phyloP scores from a whole-genome alignment of 1,140 invertebrate genomes.

The Gryon sp. region DNA sequence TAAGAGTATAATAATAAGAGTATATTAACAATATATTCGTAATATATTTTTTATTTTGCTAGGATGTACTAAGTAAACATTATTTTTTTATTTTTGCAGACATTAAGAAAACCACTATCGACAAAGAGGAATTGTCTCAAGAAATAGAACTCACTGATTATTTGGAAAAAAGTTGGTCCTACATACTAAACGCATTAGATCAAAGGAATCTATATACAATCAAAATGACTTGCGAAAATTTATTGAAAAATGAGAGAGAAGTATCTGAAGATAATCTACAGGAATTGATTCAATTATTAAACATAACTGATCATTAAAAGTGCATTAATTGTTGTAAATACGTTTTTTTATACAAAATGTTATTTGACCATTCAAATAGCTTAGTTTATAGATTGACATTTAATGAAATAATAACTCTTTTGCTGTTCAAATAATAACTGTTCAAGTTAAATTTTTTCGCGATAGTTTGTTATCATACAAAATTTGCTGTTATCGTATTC shows the following conservation, averaged over 20 bases:
- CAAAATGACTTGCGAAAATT: slow-evolving; percentile 19
- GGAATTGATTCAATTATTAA: slow-evolving; percentile 9
- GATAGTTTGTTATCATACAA: no score
- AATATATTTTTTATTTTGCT: neutral
- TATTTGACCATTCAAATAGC: no score
- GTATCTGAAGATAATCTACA: slow-evolving; percentile 7
- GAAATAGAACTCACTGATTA: slow-evolving; percentile 26
- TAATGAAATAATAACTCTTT: no score
- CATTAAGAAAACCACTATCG: neutral
- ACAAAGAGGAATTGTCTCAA: slow-evolving; percentile 17
- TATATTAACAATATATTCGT: no score
- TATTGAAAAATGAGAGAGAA: slow-evolving; percentile 19
- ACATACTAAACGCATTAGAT: slow-evolving; percentile 14
- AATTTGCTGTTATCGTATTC: no score
- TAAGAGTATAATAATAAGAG: no score
- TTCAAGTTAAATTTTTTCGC: no score
- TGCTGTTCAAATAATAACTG: no score
- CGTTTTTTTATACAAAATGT: neutral
- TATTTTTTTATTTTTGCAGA: slow-evolving; percentile 1
- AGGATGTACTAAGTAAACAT: neutral
- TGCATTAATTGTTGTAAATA: neutral
- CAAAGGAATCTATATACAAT: slow-evolving; percentile 14
- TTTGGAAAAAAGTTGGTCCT: slow-evolving; percentile 36
- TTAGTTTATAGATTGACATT: no score
- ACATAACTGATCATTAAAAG: neutral